These are phyloP conservation scores for Scortum barcoo DNA, from an alignment of 2,113 vertebrate species.

Conservation along the genomic window DNA sequence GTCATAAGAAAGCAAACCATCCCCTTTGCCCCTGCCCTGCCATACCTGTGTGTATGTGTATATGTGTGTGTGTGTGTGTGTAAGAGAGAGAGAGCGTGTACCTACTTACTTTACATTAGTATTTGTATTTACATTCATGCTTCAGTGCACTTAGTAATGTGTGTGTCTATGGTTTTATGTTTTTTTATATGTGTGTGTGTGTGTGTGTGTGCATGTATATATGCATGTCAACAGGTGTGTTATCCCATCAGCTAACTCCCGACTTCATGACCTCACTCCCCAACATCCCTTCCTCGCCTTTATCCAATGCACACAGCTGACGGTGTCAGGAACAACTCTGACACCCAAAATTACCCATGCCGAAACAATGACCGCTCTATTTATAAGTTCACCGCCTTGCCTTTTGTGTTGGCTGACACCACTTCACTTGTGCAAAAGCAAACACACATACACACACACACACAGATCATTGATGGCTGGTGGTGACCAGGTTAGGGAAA, in stretches of 20 bases:
- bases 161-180: background rate
- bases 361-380: conserved; percentile 82
- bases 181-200: background rate
- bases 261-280: conserved; percentile 82
- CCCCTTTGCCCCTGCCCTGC: conserved; percentile 69
- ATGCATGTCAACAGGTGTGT: conserved; percentile 56
- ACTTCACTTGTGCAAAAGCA: conserved; percentile 24
- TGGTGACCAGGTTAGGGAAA: conserved; percentile 50
- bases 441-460: conserved; percentile 23
- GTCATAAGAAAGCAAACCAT: conserved; percentile 96
- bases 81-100: background rate
- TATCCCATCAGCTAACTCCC: conserved; percentile 83
- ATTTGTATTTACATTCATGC: conserved; percentile 11
- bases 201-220: background rate
- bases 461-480: conserved; percentile 28
- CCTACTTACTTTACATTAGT: background rate
- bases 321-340: conserved; percentile 67
- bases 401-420: conserved; percentile 71
- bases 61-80: conserved; percentile 29
- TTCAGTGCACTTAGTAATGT: conserved; percentile 20
- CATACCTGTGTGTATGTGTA: conserved; percentile 44
- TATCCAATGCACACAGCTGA: conserved; percentile 33
- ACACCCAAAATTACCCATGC: conserved; percentile 77
- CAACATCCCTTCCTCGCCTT: conserved; percentile 27
- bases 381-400: conserved; percentile 77